Percentiles rank a stretch among this genome's conserved stretches.
Evolutionary conservation across 2,888 invertebrate genomes (phyloP).

Genomic region (Drosophila prolongata): DNA sequence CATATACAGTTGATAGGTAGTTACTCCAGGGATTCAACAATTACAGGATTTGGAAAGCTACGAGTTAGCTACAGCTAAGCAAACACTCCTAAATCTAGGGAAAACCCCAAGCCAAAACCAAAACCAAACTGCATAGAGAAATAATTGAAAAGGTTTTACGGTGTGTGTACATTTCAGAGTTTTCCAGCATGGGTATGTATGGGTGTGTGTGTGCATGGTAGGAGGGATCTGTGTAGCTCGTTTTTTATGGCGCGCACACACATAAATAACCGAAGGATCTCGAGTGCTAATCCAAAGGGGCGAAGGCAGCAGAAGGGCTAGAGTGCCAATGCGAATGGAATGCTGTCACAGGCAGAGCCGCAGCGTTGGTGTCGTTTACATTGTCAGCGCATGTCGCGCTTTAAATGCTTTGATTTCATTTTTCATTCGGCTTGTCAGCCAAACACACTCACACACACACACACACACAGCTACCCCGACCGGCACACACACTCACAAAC

Average conservation of each 20-base stretch:
- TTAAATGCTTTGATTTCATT: constrained; percentile 80
- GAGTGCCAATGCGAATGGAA: constrained; percentile 17
- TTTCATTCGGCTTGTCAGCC: constrained; percentile 64
- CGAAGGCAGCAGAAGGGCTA: constrained; percentile 42
- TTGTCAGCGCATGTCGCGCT: constrained; percentile 68
- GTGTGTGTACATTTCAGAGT: constrained; percentile 42
- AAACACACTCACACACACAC: neutral
- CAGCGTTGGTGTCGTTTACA: constrained; percentile 52
- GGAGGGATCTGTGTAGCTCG: constrained; percentile 27
- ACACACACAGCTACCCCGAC: neutral
- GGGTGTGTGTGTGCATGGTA: constrained; percentile 1
- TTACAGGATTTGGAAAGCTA: constrained; percentile 5
- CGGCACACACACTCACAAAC: constrained; percentile 4
- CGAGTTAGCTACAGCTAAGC: constrained; percentile 17
- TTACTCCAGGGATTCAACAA: constrained; percentile 4
- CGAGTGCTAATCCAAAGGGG: constrained; percentile 60
- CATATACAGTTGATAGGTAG: too few species aligned
- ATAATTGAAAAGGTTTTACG: constrained; percentile 75
- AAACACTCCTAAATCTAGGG: constrained; percentile 39
- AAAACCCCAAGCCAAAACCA: constrained; percentile 27
- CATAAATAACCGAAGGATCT: constrained; percentile 75
- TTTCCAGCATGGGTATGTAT: constrained; percentile 11
- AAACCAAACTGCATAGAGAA: constrained; percentile 46
- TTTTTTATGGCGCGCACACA: constrained; percentile 48
- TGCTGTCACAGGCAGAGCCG: constrained; percentile 53